A percentile compares a stretch with the other conserved stretches of the same genome.
Conservation (phyloP, 2,113 vertebrate genomes). For the Sakesphorus luctuosus region DNA sequence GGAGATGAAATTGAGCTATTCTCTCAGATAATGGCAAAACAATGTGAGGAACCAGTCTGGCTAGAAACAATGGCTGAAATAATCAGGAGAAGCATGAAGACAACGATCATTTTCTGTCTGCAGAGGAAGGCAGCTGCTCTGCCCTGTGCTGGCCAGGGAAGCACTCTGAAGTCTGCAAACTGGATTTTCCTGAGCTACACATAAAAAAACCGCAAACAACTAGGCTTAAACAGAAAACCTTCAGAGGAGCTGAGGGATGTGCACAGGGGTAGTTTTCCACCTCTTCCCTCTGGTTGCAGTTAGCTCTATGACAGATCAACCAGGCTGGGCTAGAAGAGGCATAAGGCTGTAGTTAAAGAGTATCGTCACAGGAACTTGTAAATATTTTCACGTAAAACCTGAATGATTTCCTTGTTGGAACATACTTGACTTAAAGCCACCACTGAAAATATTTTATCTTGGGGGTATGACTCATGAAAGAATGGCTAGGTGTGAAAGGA, state of each 20-base stretch:
- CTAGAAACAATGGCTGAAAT: not conserved
- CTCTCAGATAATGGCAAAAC: not conserved
- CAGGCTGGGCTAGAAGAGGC: not conserved
- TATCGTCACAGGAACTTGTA: not conserved
- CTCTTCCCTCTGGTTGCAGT: not conserved
- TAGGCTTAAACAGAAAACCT: not conserved
- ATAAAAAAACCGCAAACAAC: not conserved
- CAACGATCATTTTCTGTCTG: not conserved
- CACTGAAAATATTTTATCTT: not conserved
- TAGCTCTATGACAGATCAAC: not conserved
- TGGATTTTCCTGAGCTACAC: not conserved
- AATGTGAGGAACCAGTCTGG: not conserved
- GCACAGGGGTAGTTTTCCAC: not conserved
- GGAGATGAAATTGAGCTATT: not conserved
- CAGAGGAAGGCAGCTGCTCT: not conserved
- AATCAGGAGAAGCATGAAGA: not conserved
- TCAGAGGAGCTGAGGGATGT: not conserved
- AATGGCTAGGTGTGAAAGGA: slow-evolving; percentile 3
- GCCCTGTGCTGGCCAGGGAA: not conserved
- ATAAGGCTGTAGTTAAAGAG: not conserved
- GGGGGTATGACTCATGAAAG: slow-evolving; percentile 7
- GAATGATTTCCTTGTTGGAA: slow-evolving; percentile 2
- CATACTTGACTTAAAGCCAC: not conserved
- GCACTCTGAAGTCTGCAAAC: not conserved
- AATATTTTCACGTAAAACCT: not conserved